These are phyloP conservation scores for Amiota minor DNA, from an alignment of 2,888 invertebrate genomes.

Conservation along the genomic window DNA sequence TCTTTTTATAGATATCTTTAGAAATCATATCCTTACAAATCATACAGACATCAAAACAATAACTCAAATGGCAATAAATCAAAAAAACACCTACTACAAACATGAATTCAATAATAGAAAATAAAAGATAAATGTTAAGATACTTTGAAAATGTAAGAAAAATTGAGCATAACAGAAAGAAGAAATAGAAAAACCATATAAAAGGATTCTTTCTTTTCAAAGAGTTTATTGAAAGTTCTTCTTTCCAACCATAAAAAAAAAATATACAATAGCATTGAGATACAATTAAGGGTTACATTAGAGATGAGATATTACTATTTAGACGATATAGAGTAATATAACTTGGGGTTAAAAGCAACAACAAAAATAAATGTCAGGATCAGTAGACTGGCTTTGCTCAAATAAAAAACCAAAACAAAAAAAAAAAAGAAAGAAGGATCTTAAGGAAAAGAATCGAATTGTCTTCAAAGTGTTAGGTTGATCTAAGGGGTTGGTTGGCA, in stretches of 20 bases:
- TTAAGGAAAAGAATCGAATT: no score
- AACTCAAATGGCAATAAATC: slow-evolving; percentile 57
- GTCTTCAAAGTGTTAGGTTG: no score
- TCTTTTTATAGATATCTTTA: slow-evolving; percentile 43
- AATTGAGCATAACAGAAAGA: slow-evolving; percentile 51
- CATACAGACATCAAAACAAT: slow-evolving; percentile 56
- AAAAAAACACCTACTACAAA: slow-evolving; percentile 51
- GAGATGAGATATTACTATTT: slow-evolving; percentile 26
- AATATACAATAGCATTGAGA: neutral
- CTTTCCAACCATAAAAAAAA: neutral
- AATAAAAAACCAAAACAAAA: no score
- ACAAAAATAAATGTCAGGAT: no score
- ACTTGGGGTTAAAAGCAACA: no score
- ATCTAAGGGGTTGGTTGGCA: no score
- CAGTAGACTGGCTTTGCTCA: no score
- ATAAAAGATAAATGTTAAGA: slow-evolving; percentile 43
- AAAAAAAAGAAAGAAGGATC: no score
- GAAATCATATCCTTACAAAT: neutral
- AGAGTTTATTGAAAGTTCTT: neutral
- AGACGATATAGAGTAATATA: no score
- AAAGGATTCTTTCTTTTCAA: slow-evolving; percentile 32
- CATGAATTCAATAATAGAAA: slow-evolving; percentile 39
- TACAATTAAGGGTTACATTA: slow-evolving; percentile 49
- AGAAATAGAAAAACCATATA: slow-evolving; percentile 49
- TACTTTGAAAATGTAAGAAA: slow-evolving; percentile 29